A percentile compares a stretch with the other conserved stretches of the same genome.
phyloP scores from a whole-genome alignment of 1,140 invertebrate genomes.

The Globodera ellingtonae region DNA sequence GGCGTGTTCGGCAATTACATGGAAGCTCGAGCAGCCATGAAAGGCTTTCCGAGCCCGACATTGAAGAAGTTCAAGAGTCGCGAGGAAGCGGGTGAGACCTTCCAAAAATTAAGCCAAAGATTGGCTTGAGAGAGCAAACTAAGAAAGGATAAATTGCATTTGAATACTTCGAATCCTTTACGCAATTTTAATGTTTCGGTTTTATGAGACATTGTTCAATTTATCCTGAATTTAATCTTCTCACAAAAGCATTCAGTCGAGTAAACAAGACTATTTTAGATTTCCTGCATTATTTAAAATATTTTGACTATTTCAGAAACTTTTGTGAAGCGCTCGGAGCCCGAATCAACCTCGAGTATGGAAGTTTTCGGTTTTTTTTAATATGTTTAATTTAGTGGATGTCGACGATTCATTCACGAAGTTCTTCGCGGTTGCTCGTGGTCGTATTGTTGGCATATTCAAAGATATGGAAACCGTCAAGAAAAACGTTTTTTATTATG shows the following conservation, averaged over 20 bases:
- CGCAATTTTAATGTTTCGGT: too few relatives aligned
- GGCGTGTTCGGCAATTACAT: conserved; percentile 7
- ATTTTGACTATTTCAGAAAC: conserved; percentile 6
- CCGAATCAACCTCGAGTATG: conserved; percentile 16
- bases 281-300: neutral
- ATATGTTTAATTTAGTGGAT: conserved; percentile 30
- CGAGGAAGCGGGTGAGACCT: conserved; percentile 36
- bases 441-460: conserved; percentile 46
- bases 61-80: conserved; percentile 44
- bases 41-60: conserved; percentile 43
- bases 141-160: too few relatives aligned
- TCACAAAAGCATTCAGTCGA: too few relatives aligned
- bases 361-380: neutral
- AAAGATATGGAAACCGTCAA: conserved; percentile 45
- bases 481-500: conserved; percentile 31
- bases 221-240: too few relatives aligned
- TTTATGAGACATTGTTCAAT: too few relatives aligned
- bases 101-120: too few relatives aligned
- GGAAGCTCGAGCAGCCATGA: conserved; percentile 33
- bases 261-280: neutral
- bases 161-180: too few relatives aligned
- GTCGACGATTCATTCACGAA: conserved; percentile 24
- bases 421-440: conserved; percentile 52
- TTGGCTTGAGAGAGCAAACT: too few relatives aligned
- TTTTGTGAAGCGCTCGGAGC: conserved; percentile 1